phyloP scores from a whole-genome alignment of 2,797 vertebrate species.

The Hylomyscus alleni region DNA sequence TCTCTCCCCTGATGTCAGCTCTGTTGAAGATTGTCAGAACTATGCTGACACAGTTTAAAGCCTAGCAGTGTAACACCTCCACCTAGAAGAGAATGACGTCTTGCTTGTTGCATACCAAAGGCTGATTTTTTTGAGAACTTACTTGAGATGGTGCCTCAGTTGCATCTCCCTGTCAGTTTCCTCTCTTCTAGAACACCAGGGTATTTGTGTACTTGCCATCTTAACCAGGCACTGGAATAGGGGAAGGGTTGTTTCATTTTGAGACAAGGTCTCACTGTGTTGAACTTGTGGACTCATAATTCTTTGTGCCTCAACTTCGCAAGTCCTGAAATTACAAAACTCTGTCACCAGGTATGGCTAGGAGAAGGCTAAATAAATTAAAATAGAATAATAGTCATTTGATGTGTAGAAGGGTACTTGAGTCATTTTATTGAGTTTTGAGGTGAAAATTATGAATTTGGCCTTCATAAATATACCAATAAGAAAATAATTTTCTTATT shows the following conservation, averaged over 20 bases:
- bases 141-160: background rate
- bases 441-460: background rate
- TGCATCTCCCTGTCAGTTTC: background rate
- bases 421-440: background rate
- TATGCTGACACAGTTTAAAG: background rate
- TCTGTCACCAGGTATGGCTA: background rate
- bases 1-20: background rate
- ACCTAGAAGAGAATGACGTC: background rate
- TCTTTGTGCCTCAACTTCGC: background rate
- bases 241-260: background rate
- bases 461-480: too few relatives aligned
- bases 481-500: background rate
- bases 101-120: background rate
- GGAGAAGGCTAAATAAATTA: background rate
- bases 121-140: background rate
- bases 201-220: background rate
- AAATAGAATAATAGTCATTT: background rate
- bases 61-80: background rate
- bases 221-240: background rate
- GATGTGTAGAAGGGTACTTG: background rate
- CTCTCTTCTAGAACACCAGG: background rate
- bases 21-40: background rate
- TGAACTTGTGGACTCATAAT: background rate
- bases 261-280: background rate
- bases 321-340: background rate